Evolutionary conservation across 2,797 vertebrate species (phyloP).

Genomic region (Eospalax fontanierii): DNA sequence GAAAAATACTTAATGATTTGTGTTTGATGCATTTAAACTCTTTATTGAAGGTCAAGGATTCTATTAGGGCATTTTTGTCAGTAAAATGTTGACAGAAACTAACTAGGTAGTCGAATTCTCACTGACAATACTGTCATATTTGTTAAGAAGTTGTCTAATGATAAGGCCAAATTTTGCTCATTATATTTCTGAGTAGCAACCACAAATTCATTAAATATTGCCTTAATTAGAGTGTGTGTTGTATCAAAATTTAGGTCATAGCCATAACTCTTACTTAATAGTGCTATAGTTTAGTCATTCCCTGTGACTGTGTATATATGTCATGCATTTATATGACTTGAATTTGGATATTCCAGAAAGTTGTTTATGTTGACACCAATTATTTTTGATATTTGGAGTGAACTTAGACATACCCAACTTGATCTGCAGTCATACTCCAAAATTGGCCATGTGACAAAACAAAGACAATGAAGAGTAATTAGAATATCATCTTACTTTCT

Average conservation of each 20-base stretch:
- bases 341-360: slow-evolving; percentile 19
- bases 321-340: not conserved
- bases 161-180: slow-evolving; percentile 78
- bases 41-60: slow-evolving; percentile 88
- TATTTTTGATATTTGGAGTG: slow-evolving; percentile 31
- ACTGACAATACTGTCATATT: slow-evolving; percentile 87
- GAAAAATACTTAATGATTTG: slow-evolving; percentile 89
- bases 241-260: slow-evolving; percentile 65
- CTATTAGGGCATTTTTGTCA: slow-evolving; percentile 88
- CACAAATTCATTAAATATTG: slow-evolving; percentile 72
- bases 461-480: slow-evolving; percentile 13
- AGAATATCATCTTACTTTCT: not conserved
- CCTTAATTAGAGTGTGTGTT: slow-evolving; percentile 64
- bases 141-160: slow-evolving; percentile 72
- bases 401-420: slow-evolving; percentile 7
- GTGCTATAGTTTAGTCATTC: not conserved
- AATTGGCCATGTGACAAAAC: not conserved
- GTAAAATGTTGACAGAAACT: slow-evolving; percentile 89
- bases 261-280: slow-evolving; percentile 53
- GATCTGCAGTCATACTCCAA: not conserved
- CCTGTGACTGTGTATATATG: not conserved
- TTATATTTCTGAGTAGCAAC: slow-evolving; percentile 75
- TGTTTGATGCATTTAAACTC: slow-evolving; percentile 88
- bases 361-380: slow-evolving; percentile 21
- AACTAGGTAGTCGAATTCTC: slow-evolving; percentile 87